phyloP scores from a whole-genome alignment of 2,113 vertebrate genomes.

The Zosterops japonicus region DNA sequence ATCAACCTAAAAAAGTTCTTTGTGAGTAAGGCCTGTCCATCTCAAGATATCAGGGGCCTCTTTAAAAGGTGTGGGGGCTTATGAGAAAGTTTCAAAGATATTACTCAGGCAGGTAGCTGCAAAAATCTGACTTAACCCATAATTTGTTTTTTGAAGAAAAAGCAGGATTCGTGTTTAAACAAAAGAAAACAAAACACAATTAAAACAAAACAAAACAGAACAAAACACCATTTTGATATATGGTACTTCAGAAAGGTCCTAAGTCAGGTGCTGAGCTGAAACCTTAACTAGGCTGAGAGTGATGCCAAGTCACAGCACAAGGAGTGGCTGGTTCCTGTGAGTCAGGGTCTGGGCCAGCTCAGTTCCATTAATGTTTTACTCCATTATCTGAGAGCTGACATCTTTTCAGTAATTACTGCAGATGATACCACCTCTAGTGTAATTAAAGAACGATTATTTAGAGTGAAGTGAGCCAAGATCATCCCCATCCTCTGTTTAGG shows the following conservation, averaged over 20 bases:
- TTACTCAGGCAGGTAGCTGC: background rate
- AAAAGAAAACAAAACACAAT: background rate
- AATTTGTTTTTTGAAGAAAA: background rate
- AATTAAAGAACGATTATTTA: conserved; percentile 88
- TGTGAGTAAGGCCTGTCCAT: no score
- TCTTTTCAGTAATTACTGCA: conserved; percentile 83
- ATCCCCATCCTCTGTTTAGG: conserved; percentile 75
- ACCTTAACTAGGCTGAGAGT: background rate
- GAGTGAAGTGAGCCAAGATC: conserved; percentile 78
- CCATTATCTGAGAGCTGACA: conserved; percentile 79
- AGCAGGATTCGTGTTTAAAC: background rate
- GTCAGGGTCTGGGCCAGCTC: conserved; percentile 27
- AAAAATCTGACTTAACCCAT: background rate
- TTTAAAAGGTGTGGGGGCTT: background rate
- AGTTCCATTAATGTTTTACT: conserved; percentile 71
- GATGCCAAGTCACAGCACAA: background rate
- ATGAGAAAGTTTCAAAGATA: background rate
- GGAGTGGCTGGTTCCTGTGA: background rate
- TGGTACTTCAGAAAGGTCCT: background rate
- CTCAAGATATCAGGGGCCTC: background rate
- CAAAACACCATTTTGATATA: background rate
- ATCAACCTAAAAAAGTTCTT: background rate
- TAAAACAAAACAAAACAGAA: no score
- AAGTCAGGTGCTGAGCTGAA: background rate
- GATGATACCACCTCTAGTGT: conserved; percentile 82